phyloP scores from a whole-genome alignment of 2,113 vertebrate genomes.

The Acrocephalus arundinaceus region DNA sequence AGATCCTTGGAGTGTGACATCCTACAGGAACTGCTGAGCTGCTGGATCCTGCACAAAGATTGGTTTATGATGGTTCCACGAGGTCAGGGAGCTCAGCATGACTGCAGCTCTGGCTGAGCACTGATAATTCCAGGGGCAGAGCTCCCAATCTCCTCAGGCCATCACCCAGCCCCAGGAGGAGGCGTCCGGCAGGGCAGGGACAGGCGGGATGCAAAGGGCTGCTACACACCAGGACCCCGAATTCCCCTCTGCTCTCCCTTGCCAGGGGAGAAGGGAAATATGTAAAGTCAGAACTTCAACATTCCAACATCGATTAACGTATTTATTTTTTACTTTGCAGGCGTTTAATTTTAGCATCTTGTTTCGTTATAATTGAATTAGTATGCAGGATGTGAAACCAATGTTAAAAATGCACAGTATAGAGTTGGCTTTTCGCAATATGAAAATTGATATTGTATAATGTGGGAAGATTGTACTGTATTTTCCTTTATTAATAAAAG shows the following conservation, averaged over 20 bases:
- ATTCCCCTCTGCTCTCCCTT: neutral
- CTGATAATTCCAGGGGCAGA: neutral
- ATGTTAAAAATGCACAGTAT: too few relatives aligned
- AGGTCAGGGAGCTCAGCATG: neutral
- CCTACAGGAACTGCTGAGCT: neutral
- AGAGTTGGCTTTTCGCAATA: too few relatives aligned
- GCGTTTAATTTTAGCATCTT: neutral
- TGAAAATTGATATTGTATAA: too few relatives aligned
- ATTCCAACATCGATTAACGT: neutral
- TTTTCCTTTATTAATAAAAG: too few relatives aligned
- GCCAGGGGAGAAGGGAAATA: neutral
- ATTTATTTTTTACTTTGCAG: neutral
- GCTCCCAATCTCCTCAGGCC: accelerated
- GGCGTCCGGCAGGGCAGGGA: neutral
- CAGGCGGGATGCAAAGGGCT: neutral
- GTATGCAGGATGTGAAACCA: neutral
- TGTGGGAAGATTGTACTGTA: too few relatives aligned
- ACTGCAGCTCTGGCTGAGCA: neutral
- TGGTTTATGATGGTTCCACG: neutral
- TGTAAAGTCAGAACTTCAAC: accelerated
- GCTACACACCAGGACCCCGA: accelerated
- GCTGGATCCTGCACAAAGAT: neutral
- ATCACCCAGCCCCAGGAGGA: neutral
- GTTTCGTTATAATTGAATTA: neutral
- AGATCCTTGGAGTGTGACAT: neutral